phyloP scores from a whole-genome alignment of 2,113 vertebrate genomes.

The Rhea pennata region DNA sequence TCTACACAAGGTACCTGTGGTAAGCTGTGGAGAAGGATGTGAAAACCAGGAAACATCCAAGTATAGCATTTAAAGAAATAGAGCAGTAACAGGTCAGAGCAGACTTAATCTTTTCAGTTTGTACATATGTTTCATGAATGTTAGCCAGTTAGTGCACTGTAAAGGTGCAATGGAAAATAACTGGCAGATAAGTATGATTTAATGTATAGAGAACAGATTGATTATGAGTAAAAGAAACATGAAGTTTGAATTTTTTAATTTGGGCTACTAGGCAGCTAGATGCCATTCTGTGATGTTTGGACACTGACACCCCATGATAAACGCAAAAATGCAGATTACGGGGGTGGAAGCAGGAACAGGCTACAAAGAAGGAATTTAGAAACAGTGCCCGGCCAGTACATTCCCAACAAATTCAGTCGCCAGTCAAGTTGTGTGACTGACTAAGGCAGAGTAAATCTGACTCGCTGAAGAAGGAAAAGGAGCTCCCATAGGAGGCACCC shows the following conservation, averaged over 20 bases:
- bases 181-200: not conserved
- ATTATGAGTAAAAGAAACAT: not conserved
- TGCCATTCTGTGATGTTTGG: not conserved
- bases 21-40: not conserved
- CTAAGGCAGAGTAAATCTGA: not conserved
- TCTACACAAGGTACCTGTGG: not conserved
- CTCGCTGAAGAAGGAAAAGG: not conserved
- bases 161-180: not conserved
- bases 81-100: not conserved
- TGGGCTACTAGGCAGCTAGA: not conserved
- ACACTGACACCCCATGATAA: rapidly evolving
- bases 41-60: not conserved
- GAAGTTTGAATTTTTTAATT: not conserved
- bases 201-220: not conserved
- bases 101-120: not conserved
- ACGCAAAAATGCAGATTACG: not conserved
- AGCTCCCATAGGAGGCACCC: not conserved
- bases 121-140: not conserved
- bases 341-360: not conserved
- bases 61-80: not conserved
- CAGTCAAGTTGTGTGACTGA: not conserved
- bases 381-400: not conserved
- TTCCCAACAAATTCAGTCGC: not conserved
- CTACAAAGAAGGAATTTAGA: not conserved
- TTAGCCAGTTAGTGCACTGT: constrained; percentile 15